Conservation (phyloP, 1,140 invertebrate species). For the Colletes gigas region DNA sequence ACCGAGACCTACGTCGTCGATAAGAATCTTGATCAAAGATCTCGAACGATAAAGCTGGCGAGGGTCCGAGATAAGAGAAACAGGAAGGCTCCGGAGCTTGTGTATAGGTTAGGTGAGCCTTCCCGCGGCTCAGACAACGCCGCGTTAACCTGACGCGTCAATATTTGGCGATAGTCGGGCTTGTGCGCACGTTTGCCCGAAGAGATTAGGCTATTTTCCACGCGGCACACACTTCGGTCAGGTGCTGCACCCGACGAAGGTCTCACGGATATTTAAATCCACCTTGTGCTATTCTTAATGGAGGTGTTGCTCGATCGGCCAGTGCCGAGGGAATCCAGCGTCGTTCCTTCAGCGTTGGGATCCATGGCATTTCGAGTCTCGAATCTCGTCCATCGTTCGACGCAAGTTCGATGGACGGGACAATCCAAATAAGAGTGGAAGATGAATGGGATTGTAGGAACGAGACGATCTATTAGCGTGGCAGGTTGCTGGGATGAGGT, state of each 20-base stretch:
- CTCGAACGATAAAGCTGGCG: background rate
- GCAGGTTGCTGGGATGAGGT: too few relatives aligned
- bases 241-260: slow-evolving; percentile 56
- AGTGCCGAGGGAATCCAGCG: slow-evolving; percentile 45
- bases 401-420: too few relatives aligned
- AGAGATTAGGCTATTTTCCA: slow-evolving; percentile 68
- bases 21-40: slow-evolving; percentile 39
- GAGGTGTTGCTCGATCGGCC: slow-evolving; percentile 52
- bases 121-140: background rate
- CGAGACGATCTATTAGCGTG: too few relatives aligned
- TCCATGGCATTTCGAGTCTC: slow-evolving; percentile 8
- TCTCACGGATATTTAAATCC: slow-evolving; percentile 68
- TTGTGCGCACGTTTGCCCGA: slow-evolving; percentile 29
- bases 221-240: slow-evolving; percentile 57
- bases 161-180: slow-evolving; percentile 43
- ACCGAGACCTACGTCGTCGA: background rate
- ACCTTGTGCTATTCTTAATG: slow-evolving; percentile 68
- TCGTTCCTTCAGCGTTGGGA: slow-evolving; percentile 21
- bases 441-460: too few relatives aligned
- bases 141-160: slow-evolving; percentile 34
- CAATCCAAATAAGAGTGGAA: too few relatives aligned
- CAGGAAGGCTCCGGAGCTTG: background rate
- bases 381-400: background rate
- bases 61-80: slow-evolving; percentile 4
- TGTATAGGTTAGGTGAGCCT: background rate